A percentile compares a stretch with the other conserved stretches of the same genome.
Evolutionary conservation across 1,140 invertebrate species (phyloP).

Genomic region (Pseudachorutes palmiensis): DNA sequence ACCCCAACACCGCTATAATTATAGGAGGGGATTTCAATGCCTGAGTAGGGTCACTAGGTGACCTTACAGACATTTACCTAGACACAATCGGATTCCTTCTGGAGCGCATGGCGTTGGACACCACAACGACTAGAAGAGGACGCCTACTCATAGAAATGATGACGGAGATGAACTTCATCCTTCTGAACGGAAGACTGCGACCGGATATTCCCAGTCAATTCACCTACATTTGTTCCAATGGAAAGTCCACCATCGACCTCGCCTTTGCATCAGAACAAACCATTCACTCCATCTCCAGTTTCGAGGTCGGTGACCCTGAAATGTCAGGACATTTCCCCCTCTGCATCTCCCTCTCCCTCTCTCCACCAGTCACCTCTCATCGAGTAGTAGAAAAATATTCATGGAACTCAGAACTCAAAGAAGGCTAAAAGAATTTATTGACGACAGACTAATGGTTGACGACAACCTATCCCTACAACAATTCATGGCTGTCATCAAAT

Average conservation of each 20-base stretch:
- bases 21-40: not conserved
- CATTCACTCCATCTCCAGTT: not conserved
- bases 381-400: not conserved
- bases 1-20: not conserved
- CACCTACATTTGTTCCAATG: not conserved
- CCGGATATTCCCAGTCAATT: not conserved
- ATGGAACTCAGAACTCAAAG: not conserved
- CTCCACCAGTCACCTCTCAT: not conserved
- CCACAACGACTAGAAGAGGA: not conserved
- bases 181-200: not conserved
- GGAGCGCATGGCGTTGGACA: not conserved
- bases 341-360: not conserved
- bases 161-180: not conserved
- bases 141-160: not conserved
- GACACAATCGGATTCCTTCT: not conserved
- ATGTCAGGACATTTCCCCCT: not conserved
- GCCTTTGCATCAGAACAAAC: not conserved
- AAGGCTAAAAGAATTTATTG: not conserved
- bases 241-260: not conserved
- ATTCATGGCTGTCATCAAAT: not conserved
- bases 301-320: not conserved
- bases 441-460: not conserved
- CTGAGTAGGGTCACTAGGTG: not conserved
- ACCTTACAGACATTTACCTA: not conserved
- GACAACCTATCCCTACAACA: not conserved